These are phyloP conservation scores for Diplazon laetatorius DNA, from an alignment of 2,888 invertebrate species.

Conservation along the genomic window DNA sequence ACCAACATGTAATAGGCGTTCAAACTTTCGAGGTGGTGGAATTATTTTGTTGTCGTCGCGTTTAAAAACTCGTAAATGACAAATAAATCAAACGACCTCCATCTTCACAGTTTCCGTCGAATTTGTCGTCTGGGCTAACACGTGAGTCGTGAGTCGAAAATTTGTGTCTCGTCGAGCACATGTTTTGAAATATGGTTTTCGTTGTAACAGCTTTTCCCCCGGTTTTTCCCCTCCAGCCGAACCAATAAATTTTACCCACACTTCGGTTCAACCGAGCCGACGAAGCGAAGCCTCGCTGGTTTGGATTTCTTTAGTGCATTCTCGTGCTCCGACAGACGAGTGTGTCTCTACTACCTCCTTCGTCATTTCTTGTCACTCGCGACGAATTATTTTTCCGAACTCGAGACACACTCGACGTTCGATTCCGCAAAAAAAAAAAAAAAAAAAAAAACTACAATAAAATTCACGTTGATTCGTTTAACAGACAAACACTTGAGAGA, in stretches of 20 bases:
- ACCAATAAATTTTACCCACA: constrained; percentile 48
- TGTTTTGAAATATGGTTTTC: constrained; percentile 30
- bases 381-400: constrained; percentile 63
- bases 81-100: too few species aligned
- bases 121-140: too few species aligned
- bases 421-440: constrained; percentile 15
- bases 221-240: constrained; percentile 23
- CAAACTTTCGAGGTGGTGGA: too few species aligned
- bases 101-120: too few species aligned
- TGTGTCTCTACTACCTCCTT: constrained; percentile 40
- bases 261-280: constrained; percentile 41
- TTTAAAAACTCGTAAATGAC: too few species aligned
- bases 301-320: constrained; percentile 50
- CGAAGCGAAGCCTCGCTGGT: constrained; percentile 31
- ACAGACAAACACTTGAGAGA: too few species aligned
- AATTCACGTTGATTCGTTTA: too few species aligned
- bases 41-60: too few species aligned
- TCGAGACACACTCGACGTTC: neutral
- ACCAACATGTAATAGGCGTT: too few species aligned
- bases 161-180: too few species aligned
- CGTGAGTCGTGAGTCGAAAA: too few species aligned
- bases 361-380: constrained; percentile 59
- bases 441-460: too few species aligned
- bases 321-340: constrained; percentile 46
- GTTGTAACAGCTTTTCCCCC: neutral